Base-by-base conservation (phyloP, 2,113 vertebrate genomes). In the Pandion haliaetus region DNA sequence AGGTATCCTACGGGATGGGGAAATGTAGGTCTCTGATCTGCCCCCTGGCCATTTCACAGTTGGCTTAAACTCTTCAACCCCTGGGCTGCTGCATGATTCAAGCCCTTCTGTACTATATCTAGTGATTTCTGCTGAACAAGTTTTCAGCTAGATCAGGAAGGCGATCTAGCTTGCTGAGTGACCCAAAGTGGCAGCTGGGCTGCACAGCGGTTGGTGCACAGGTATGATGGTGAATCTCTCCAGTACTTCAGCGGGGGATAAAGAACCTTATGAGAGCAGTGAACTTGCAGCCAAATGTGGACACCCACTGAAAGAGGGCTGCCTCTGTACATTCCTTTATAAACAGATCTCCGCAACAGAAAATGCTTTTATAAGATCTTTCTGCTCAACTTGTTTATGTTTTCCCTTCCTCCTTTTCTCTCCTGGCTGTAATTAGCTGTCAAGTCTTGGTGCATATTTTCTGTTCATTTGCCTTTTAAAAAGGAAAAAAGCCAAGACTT, bases 161-260 rank as follows among this genome's bases (percentile, higher is more conserved):
- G 69, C 0, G 1, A 84, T 70, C 17, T n/a, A 42, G 12, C 73
- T 40, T 70, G 11, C 40, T 40, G 67, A 19, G 21, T 49, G 36
- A 61, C 40, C 69, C 25, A 9, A 45, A 91, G n/a, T 32, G 32
- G 31, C 44, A 80, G 49, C 57, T 44, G 58, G 40, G 31, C 67
- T 61, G 32, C 1, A 1, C 45, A 31, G 57, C 1, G 0, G 38
- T n/a, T 61, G 52, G 15, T 36, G 42, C 10, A 29, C 0, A 1
- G 6, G 18, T 57, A 17, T 0, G 0, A 61, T 29, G 25, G 28
- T 50, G 36, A 52, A 55, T 34, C 20, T 59, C 50, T 59, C 42
- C 38, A 40, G 20, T 42, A 50, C 34, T 31, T 73, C 55, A 65
- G 15, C 45, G 36, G 12, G 13, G 16, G 8, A 29, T 32, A 50